Evolutionary conservation across 2,797 vertebrate species (phyloP).

Genomic region (Sandelia bainsii): DNA sequence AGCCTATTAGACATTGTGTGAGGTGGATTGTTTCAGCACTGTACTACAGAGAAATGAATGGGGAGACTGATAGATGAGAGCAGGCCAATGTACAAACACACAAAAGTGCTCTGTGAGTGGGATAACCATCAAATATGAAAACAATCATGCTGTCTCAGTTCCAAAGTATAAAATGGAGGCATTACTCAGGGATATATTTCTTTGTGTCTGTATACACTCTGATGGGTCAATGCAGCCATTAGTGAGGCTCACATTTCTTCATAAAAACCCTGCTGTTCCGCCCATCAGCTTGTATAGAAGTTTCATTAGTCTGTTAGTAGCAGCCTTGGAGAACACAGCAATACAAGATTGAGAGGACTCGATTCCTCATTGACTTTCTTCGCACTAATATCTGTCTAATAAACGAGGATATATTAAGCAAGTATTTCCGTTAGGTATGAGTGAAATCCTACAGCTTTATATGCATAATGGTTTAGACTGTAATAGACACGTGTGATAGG

Average conservation of each 20-base stretch:
- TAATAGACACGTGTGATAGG: conserved; percentile 40
- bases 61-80: conserved; percentile 60
- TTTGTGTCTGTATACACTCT: conserved; percentile 36
- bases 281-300: conserved; percentile 46
- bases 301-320: conserved; percentile 49
- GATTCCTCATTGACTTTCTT: conserved; percentile 42
- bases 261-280: conserved; percentile 51
- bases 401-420: conserved; percentile 39
- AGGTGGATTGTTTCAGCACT: conserved; percentile 47
- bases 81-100: conserved; percentile 37
- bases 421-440: conserved; percentile 43
- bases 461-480: conserved; percentile 32
- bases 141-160: conserved; percentile 49
- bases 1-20: conserved; percentile 74
- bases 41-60: conserved; percentile 65
- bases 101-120: conserved; percentile 24
- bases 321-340: conserved; percentile 32
- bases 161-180: conserved; percentile 48
- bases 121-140: conserved; percentile 54
- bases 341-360: conserved; percentile 42
- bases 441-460: conserved; percentile 42
- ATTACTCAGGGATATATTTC: conserved; percentile 49
- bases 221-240: conserved; percentile 51
- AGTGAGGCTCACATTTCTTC: conserved; percentile 39
- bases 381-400: conserved; percentile 31